phyloP scores from a whole-genome alignment of 2,113 vertebrate species.

The Cryptotis parvus region DNA sequence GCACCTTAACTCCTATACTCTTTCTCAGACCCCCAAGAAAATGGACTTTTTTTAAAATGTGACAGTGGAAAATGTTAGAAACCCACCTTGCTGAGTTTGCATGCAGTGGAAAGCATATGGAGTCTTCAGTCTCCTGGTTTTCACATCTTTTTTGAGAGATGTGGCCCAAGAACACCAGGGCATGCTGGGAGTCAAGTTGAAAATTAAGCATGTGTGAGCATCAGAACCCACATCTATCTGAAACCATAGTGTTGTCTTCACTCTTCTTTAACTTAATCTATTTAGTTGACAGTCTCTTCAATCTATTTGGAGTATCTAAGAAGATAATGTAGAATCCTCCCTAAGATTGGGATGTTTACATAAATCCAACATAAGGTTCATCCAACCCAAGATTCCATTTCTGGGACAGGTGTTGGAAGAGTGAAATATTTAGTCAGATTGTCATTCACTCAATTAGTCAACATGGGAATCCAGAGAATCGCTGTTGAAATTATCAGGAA shows the following conservation, averaged over 20 bases:
- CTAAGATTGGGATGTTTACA: neutral
- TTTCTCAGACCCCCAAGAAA: too few relatives aligned
- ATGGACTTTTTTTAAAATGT: too few relatives aligned
- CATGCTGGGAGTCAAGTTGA: neutral
- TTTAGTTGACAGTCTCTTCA: neutral
- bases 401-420: accelerated
- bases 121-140: neutral
- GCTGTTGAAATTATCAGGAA: neutral
- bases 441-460: accelerated
- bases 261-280: neutral
- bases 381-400: accelerated
- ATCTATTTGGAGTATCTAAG: neutral
- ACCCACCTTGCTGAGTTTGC: neutral
- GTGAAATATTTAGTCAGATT: accelerated
- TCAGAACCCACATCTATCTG: neutral
- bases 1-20: too few relatives aligned
- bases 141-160: neutral
- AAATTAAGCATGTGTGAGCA: neutral
- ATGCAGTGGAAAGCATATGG: neutral
- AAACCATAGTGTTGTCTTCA: too few relatives aligned
- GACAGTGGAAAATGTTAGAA: neutral
- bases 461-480: accelerated
- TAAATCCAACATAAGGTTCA: too few relatives aligned
- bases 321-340: accelerated
- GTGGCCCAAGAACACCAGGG: neutral